Conservation (phyloP, 2,797 vertebrate species). For the Eutrigla gurnardus region DNA sequence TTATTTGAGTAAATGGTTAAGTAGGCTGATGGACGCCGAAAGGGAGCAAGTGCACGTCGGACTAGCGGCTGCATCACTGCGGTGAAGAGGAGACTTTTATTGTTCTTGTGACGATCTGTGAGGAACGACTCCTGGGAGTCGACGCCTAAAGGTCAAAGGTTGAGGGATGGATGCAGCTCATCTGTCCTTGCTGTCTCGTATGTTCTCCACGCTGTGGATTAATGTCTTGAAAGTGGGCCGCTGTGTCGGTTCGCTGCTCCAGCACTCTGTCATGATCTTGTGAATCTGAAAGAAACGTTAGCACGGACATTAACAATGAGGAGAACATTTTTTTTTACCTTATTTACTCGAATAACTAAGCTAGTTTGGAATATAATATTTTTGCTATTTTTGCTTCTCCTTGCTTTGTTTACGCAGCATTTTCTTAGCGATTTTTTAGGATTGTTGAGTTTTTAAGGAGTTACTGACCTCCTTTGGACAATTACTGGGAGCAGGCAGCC, state of each 20-base stretch:
- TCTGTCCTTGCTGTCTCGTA: conserved; percentile 85
- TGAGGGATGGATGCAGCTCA: conserved; percentile 70
- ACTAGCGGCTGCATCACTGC: neutral
- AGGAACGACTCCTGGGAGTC: neutral
- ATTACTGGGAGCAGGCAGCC: conserved; percentile 89
- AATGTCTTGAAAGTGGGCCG: conserved; percentile 91
- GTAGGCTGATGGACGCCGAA: neutral
- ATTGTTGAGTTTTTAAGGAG: neutral
- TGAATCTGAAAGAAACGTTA: conserved; percentile 84
- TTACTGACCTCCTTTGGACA: conserved; percentile 91
- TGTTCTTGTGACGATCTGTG: neutral
- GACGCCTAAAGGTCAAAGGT: conserved; percentile 31
- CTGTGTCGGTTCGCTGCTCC: conserved; percentile 85
- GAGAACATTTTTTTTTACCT: neutral
- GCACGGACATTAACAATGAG: neutral
- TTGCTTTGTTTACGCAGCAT: no score
- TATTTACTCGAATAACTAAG: no score
- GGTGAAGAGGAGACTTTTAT: conserved; percentile 1
- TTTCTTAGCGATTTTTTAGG: no score
- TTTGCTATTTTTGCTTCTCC: neutral
- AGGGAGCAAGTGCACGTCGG: neutral
- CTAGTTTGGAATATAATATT: neutral
- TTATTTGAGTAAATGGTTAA: neutral
- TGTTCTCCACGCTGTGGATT: conserved; percentile 85
- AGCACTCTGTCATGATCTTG: conserved; percentile 92